These are phyloP conservation scores for Colletes gigas DNA, from an alignment of 1,140 invertebrate species.

Conservation along the genomic window DNA sequence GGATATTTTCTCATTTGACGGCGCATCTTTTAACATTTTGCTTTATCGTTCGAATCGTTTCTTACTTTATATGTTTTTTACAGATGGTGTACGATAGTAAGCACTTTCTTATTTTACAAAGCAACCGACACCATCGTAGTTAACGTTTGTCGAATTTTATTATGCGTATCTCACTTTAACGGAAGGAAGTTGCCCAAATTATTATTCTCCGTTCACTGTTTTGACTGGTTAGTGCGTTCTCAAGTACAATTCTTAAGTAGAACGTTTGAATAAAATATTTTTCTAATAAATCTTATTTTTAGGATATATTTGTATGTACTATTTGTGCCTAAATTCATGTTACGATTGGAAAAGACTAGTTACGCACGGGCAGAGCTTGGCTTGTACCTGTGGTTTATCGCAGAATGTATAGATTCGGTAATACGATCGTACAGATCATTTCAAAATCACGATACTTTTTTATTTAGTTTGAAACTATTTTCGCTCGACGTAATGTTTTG, in stretches of 20 bases:
- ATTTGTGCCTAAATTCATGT: slow-evolving; percentile 69
- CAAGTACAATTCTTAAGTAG: too few relatives aligned
- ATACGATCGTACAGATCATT: slow-evolving; percentile 25
- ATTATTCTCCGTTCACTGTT: slow-evolving; percentile 67
- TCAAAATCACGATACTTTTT: neutral
- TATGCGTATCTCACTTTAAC: slow-evolving; percentile 53
- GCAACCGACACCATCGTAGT: slow-evolving; percentile 65
- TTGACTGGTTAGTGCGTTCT: slow-evolving; percentile 67
- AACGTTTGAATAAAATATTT: too few relatives aligned
- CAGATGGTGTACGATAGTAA: slow-evolving; percentile 67
- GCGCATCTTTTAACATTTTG: neutral
- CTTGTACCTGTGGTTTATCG: slow-evolving; percentile 70
- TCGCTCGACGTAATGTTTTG: neutral
- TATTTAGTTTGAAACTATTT: neutral
- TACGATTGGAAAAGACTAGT: slow-evolving; percentile 61
- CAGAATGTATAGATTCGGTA: slow-evolving; percentile 73
- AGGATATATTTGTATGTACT: slow-evolving; percentile 71
- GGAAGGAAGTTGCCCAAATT: slow-evolving; percentile 65
- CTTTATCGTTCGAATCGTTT: neutral
- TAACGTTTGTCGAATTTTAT: slow-evolving; percentile 66
- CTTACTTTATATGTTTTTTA: slow-evolving; percentile 45
- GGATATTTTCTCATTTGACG: neutral
- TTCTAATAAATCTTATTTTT: slow-evolving; percentile 29
- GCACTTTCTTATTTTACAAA: slow-evolving; percentile 67
- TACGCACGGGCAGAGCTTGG: slow-evolving; percentile 52